A percentile compares a stretch with the other conserved stretches of the same genome.
phyloP scores from a whole-genome alignment of 2,888 invertebrate species.

The Pristionchus arcanus region DNA sequence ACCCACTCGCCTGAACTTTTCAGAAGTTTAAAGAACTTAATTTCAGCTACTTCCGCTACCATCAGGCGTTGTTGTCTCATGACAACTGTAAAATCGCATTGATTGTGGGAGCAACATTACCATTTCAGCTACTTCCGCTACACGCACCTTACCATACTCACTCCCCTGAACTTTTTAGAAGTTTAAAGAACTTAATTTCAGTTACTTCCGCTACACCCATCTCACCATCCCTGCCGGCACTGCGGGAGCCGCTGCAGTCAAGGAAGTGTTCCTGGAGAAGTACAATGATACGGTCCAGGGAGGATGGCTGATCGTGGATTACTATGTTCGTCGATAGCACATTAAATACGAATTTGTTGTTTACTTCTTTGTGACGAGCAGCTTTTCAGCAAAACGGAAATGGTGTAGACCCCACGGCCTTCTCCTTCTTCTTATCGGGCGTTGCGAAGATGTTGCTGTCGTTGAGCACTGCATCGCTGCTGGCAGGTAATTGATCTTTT shows the following conservation, averaged over 20 bases:
- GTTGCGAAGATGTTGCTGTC: not conserved
- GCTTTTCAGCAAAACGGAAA: not conserved
- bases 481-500: not conserved
- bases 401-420: not conserved
- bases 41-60: not conserved
- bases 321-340: not conserved
- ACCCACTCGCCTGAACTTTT: too few species aligned
- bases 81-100: too few species aligned
- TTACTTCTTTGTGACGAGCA: not conserved
- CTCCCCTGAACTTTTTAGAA: too few species aligned
- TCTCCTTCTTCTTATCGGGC: slow-evolving; percentile 4
- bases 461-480: not conserved
- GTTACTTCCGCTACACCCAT: slow-evolving; percentile 43
- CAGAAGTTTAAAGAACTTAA: too few species aligned
- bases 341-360: not conserved
- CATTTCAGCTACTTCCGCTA: too few species aligned
- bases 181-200: not conserved
- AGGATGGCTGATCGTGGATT: slow-evolving; percentile 32
- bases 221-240: not conserved
- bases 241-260: not conserved
- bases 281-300: not conserved
- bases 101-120: too few species aligned
- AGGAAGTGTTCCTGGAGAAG: not conserved
- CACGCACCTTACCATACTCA: too few species aligned
- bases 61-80: not conserved